Percentiles rank a stretch among this genome's conserved stretches.
Conservation (phyloP, 2,797 vertebrate species). For the Schizothorax lantsangensis region DNA sequence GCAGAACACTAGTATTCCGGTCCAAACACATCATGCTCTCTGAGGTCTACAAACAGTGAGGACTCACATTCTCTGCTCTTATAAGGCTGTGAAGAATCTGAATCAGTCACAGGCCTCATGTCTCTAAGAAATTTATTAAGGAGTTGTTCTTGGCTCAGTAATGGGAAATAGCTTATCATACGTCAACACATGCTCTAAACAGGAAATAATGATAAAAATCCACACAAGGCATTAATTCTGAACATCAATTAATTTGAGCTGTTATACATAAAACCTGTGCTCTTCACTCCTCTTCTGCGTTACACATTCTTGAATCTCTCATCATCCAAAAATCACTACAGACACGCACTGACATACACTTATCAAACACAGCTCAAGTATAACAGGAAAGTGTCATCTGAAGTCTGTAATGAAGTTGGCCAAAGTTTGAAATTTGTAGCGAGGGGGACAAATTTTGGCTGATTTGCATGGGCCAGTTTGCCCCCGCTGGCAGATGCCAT, state of each 20-base stretch:
- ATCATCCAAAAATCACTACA: not conserved
- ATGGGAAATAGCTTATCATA: not conserved
- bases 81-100: slow-evolving; percentile 36
- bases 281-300: not conserved
- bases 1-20: not conserved
- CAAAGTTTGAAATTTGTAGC: not conserved
- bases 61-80: slow-evolving; percentile 33
- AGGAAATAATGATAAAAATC: not conserved
- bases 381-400: not conserved
- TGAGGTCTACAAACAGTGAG: not conserved
- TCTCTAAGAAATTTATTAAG: not conserved
- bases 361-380: not conserved
- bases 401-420: not conserved
- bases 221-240: not conserved
- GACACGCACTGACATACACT: not conserved
- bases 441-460: not conserved
- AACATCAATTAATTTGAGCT: not conserved
- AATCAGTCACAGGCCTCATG: slow-evolving; percentile 11
- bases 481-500: not conserved
- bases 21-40: slow-evolving; percentile 25
- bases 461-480: not conserved
- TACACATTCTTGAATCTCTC: not conserved
- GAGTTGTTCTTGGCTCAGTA: not conserved
- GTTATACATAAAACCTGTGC: not conserved
- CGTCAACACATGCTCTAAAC: not conserved